Evolutionary conservation across 2,113 vertebrate species (phyloP), one percentile per base, ranked within the genome.

Genomic region (Oxyura jamaicensis): DNA sequence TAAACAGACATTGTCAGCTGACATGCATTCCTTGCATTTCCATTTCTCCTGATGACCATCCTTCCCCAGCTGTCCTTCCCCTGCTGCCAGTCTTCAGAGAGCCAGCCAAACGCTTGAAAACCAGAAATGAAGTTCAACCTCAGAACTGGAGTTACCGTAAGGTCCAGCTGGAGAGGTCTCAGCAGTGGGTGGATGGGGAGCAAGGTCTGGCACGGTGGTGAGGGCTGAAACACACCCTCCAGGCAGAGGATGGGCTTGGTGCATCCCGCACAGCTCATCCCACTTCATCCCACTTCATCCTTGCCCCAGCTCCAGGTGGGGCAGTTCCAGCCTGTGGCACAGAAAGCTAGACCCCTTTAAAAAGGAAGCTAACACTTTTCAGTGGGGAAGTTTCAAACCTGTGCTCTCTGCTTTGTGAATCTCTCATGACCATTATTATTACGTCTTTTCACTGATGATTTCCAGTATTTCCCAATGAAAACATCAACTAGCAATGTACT

Each of bases 181-280:
- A 26, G 9, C 20, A 9, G 2, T 18, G 29, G 17, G 3, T 31
- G 33, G 68, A 60, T 20, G 14, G 67, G 46, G 18, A 20, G 5
- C 39, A 67, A 4, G 52, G 21, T 1, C 13, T 66, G 29, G 6
- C 14, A 11, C 23, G 52, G 29, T 19, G 21, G 2, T 0, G 1
- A 82, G 18, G 6, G 21, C 2, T 44, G 35, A 52, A 83, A 31
- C 1, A 1, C 6, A 44, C 31, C 1, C 5, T 16, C 5, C 10
- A 52, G 6, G 8, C 11, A 14, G 29, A 42, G 4, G 10, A 31
- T 41, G 31, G 8, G 5, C 8, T 17, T 68, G 4, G 18, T n/a
- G n/a, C 13, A 5, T 17, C 50, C 35, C 18, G 62, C 11, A 19
- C 8, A 36, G 14, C 7, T 58, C 4, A 31, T 56, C 33, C 36